Evolutionary conservation across 2,113 vertebrate genomes (phyloP).

Genomic region (Potamarius usumacintae): DNA sequence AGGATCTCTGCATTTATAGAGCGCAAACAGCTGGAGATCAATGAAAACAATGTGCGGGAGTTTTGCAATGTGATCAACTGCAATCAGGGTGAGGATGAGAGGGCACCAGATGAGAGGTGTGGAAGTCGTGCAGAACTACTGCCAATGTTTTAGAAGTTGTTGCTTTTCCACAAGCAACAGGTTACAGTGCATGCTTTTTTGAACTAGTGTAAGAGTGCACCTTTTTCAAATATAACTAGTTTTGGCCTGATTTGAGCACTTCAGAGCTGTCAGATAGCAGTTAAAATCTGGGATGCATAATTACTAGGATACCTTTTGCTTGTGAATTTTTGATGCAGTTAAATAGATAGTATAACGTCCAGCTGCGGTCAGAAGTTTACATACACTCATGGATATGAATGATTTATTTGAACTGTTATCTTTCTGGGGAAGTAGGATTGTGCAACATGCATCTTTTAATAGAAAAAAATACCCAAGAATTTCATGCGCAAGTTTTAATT

Average conservation of each 20-base stretch:
- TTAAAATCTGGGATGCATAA: too few relatives aligned
- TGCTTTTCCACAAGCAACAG: conserved; percentile 73
- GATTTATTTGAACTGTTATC: too few relatives aligned
- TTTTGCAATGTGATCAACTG: conserved; percentile 99
- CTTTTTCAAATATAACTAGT: neutral
- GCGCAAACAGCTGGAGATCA: conserved; percentile 99
- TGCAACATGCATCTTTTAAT: too few relatives aligned
- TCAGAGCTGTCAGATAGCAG: neutral
- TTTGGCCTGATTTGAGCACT: neutral
- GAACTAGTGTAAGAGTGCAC: conserved; percentile 32
- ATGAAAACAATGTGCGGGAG: conserved; percentile 99
- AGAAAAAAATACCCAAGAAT: too few relatives aligned
- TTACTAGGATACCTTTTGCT: neutral
- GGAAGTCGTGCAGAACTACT: conserved; percentile 64
- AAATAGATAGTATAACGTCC: too few relatives aligned
- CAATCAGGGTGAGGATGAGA: conserved; percentile 94
- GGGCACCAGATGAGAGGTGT: conserved; percentile 33
- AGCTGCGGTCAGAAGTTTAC: too few relatives aligned
- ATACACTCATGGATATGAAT: too few relatives aligned
- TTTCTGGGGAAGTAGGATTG: too few relatives aligned
- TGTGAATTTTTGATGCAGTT: neutral
- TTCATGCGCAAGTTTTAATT: too few relatives aligned
- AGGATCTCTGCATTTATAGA: conserved; percentile 99
- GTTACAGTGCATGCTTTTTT: conserved; percentile 68
- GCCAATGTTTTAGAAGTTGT: conserved; percentile 77